Evolutionary conservation across 2,888 invertebrate species (phyloP), one percentile per base, ranked within the genome.

Genomic region (Plagiodera versicolora): DNA sequence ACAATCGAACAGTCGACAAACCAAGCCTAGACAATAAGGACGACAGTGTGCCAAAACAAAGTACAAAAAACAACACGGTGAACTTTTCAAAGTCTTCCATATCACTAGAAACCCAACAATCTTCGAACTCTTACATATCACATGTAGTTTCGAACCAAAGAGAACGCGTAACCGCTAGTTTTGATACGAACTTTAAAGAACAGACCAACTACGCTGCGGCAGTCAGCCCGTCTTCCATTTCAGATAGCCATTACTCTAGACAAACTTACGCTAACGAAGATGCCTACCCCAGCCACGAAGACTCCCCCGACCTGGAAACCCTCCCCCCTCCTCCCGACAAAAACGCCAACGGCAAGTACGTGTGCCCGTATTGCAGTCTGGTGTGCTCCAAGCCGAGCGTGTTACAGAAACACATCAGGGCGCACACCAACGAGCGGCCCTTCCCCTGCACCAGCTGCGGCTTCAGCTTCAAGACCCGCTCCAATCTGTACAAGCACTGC

Each of bases 331-430:
- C 32, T 0, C 54, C 54, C 9, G 73, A 76, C 56, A 79, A 79
- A 62, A 68, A 74, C 53, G 57, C 72, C 5, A 76, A 75, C 64
- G 92, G 90, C 55, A 89, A 91, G 70, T 89, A 94, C 81, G 86
- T 91, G 68, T 95, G 95, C 78, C 89, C 90, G 10, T 94, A 91
- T 79, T 95, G 95, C 83, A 91, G 90, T 79, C 83, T 94, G 77
- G 88, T 89, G 68, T 95, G 94, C 83, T 91, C 94, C 73, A 95
- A 95, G 81, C 95, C 95, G 61, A 95, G 94, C 78, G 95, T 95
- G 68, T 85, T 95, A 67, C 90, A 94, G 80, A 95, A 95, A 84
- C 95, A 95, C 84, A 92, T 95, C 80, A 87, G 95, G 76, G 93
- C 94, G 63, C 95, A 95, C 81, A 95, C 95, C 48, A 94, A 94